These are phyloP conservation scores for Pimephales promelas DNA, from an alignment of 2,113 vertebrate species.

Conservation along the genomic window DNA sequence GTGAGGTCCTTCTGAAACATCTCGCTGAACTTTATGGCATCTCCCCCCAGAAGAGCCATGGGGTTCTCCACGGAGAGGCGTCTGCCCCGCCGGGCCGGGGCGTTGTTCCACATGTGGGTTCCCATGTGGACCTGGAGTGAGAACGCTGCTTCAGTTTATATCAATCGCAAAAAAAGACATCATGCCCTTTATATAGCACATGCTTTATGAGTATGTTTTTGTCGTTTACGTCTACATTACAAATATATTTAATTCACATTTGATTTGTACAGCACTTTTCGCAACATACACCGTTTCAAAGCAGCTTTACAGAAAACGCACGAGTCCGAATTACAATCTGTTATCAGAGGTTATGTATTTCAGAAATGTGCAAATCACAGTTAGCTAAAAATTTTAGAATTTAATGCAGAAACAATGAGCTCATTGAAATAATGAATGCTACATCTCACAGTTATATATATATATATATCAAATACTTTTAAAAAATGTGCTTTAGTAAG, in stretches of 20 bases:
- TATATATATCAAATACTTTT: background rate
- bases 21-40: constrained; percentile 96
- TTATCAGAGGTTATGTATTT: no score
- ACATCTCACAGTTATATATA: no score
- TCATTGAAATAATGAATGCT: no score
- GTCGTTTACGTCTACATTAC: background rate
- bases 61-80: constrained; percentile 97
- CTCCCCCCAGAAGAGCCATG: constrained; percentile 93
- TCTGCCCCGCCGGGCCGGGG: constrained; percentile 92
- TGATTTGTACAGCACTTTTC: no score
- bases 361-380: no score
- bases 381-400: no score
- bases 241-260: background rate
- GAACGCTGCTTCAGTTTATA: background rate
- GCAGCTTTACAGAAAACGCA: no score
- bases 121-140: constrained; percentile 94
- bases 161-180: background rate
- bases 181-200: background rate
- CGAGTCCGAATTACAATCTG: no score
- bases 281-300: no score
- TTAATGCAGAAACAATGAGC: no score
- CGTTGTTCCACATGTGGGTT: constrained; percentile 99
- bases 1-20: constrained; percentile 99
- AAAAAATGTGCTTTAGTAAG: no score
- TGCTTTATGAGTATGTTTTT: background rate